Conservation (phyloP, 2,113 vertebrate species). For the Plecturocebus donacophilus region DNA sequence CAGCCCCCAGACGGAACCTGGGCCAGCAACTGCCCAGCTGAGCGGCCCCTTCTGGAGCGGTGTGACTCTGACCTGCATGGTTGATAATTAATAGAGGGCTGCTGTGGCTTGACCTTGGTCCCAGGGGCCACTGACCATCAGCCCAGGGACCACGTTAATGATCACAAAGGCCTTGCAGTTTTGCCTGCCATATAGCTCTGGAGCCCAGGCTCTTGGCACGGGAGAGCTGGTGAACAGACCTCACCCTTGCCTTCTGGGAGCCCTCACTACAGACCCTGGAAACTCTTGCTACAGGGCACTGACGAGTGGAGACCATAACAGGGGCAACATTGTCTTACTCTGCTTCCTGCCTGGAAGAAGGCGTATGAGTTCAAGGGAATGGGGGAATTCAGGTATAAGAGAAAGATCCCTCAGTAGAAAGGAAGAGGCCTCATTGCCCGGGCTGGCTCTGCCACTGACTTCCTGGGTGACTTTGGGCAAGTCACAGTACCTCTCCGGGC, state of each 20-base stretch:
- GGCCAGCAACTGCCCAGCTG: background rate
- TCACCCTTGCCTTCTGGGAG: background rate
- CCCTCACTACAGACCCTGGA: background rate
- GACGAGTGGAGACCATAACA: rapidly evolving
- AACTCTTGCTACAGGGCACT: background rate
- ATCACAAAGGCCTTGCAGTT: slow-evolving; percentile 11
- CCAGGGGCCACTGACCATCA: slow-evolving; percentile 1
- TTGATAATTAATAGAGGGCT: slow-evolving; percentile 44
- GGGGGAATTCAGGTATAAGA: background rate
- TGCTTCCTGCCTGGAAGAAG: background rate
- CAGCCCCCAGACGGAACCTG: background rate
- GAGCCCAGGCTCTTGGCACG: background rate
- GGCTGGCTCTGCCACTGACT: background rate
- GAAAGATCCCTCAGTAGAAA: background rate
- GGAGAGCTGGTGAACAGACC: background rate
- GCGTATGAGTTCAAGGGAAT: background rate
- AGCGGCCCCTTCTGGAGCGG: background rate
- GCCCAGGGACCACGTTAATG: slow-evolving; percentile 26
- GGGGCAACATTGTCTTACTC: background rate
- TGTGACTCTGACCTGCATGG: background rate
- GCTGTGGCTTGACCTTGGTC: background rate
- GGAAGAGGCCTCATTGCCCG: background rate
- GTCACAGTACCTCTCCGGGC: background rate
- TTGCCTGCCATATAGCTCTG: background rate
- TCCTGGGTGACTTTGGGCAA: background rate